Percentiles rank a stretch among this genome's conserved stretches.
Evolutionary conservation across 2,113 vertebrate species (phyloP).

Genomic region (Salminus brasiliensis): DNA sequence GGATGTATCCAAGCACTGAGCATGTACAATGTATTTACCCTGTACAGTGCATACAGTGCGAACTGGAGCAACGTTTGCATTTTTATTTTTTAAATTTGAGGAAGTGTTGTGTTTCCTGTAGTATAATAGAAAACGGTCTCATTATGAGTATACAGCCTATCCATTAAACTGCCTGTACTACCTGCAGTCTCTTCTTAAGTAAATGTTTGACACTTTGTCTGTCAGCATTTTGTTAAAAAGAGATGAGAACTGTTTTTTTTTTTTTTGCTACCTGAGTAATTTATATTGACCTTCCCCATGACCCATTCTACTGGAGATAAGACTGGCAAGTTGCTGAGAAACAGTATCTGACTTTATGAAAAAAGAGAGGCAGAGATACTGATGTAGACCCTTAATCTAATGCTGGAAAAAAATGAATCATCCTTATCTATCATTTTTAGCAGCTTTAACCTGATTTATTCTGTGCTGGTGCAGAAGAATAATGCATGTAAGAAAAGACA

Average conservation of each 20-base stretch:
- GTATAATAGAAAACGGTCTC: background rate
- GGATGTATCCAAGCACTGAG: no score
- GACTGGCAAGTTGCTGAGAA: constrained; percentile 19
- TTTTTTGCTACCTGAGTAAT: constrained; percentile 16
- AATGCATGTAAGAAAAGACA: background rate
- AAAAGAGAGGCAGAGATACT: constrained; percentile 18
- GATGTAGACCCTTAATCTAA: constrained; percentile 3
- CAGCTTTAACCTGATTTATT: background rate
- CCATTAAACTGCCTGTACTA: background rate
- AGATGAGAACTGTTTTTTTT: background rate
- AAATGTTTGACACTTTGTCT: background rate
- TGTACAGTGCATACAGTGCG: no score
- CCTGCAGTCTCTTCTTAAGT: background rate
- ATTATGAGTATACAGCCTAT: background rate
- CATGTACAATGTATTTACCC: no score
- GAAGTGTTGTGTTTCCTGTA: no score
- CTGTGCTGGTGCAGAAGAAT: background rate
- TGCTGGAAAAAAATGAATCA: background rate
- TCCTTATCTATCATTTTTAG: background rate
- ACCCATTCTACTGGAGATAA: background rate
- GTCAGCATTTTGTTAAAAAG: background rate
- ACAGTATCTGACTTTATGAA: constrained; percentile 13
- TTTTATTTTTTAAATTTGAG: no score
- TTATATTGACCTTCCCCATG: background rate
- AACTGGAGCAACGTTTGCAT: no score